These are phyloP conservation scores for Sus cebifrons DNA, from an alignment of 2,797 vertebrate species.

Conservation along the genomic window DNA sequence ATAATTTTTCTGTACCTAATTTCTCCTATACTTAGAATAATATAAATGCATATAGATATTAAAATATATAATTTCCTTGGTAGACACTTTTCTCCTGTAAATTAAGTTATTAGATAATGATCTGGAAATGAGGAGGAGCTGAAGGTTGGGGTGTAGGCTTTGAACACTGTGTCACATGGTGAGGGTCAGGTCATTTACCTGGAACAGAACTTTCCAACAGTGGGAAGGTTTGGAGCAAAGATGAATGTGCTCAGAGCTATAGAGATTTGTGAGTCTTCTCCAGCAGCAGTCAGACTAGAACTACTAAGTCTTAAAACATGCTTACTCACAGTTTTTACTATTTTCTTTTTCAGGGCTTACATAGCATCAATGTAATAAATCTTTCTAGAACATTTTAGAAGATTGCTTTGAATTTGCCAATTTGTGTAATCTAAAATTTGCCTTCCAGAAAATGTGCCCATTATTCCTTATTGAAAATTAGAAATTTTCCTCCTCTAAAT, in stretches of 20 bases:
- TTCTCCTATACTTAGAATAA: neutral
- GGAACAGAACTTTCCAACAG: neutral
- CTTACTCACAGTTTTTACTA: no score
- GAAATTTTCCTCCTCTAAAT: neutral
- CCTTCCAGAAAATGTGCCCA: neutral
- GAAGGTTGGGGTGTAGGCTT: no score
- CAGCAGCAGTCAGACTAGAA: neutral
- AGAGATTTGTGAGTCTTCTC: neutral
- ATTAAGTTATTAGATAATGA: no score
- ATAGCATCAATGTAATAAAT: neutral
- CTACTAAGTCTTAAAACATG: neutral
- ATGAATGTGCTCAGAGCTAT: no score
- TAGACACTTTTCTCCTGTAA: neutral
- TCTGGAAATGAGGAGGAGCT: neutral
- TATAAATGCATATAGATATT: neutral
- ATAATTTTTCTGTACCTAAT: neutral
- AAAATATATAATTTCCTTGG: neutral
- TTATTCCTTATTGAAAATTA: neutral
- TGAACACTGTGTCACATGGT: no score
- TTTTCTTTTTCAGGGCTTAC: neutral
- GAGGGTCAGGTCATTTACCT: fast-evolving
- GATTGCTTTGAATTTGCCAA: neutral
- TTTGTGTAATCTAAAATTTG: neutral
- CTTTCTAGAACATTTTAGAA: neutral
- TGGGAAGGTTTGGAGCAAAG: no score